Conservation (phyloP, 2,113 vertebrate genomes). For the Cavia aperea region DNA sequence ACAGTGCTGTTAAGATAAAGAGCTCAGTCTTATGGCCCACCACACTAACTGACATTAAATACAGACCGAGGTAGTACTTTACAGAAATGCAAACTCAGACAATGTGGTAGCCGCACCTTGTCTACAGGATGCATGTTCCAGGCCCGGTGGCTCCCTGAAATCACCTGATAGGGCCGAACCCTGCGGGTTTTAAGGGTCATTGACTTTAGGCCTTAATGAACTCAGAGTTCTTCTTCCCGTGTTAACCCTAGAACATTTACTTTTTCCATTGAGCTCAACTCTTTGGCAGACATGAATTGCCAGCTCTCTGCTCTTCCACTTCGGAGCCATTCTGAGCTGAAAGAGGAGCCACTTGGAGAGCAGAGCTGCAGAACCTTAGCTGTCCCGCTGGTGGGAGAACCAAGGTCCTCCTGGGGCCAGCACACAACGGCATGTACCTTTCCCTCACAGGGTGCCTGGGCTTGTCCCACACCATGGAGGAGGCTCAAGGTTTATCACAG, state of each 20-base stretch:
- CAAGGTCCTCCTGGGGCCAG: rapidly evolving
- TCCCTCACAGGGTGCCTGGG: neutral
- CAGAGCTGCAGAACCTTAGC: neutral
- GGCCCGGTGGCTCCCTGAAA: neutral
- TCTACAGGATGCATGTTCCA: no score
- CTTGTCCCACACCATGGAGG: neutral
- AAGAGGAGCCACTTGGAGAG: no score
- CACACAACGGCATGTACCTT: rapidly evolving
- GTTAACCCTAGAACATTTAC: neutral
- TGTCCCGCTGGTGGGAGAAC: neutral
- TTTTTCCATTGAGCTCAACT: neutral
- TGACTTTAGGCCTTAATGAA: neutral
- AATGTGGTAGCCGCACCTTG: neutral
- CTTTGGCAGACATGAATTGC: neutral
- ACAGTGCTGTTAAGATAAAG: neutral
- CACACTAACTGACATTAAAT: neutral
- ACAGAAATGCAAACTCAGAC: neutral
- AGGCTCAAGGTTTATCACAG: neutral
- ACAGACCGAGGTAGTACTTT: neutral
- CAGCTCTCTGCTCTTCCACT: neutral
- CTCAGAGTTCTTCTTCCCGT: neutral
- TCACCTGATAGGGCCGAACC: neutral
- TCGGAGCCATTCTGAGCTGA: neutral
- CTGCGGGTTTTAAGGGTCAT: neutral
- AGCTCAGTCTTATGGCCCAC: neutral